A percentile compares a stretch with the other conserved stretches of the same genome.
Conservation (phyloP, 2,797 vertebrate genomes). For the Euphonia xanthogaster region DNA sequence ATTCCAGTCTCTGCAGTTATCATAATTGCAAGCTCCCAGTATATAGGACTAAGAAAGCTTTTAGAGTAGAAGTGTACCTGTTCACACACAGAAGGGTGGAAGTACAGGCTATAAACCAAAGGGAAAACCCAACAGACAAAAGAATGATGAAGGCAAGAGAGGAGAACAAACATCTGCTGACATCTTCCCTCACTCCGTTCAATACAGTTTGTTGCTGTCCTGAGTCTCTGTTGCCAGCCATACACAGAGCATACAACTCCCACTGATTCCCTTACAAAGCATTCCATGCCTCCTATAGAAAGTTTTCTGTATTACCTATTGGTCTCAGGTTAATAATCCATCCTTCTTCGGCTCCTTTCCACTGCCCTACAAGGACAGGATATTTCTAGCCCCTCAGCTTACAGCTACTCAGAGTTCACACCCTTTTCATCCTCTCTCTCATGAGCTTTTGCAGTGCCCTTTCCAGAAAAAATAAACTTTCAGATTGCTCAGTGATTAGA, state of each 20-base stretch:
- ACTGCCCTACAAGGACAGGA: background rate
- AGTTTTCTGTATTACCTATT: background rate
- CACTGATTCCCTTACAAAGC: background rate
- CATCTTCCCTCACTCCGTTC: background rate
- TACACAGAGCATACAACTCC: background rate
- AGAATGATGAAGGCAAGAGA: background rate
- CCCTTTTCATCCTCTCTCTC: constrained; percentile 1
- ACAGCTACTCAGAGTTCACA: background rate
- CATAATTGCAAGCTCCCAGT: background rate
- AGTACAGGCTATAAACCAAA: background rate
- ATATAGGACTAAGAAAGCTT: background rate
- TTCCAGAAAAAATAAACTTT: constrained; percentile 45
- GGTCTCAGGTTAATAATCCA: background rate
- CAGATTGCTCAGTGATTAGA: background rate
- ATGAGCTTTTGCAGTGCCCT: background rate
- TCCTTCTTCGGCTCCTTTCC: background rate
- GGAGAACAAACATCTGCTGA: background rate
- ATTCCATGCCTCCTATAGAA: background rate
- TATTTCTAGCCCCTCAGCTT: background rate
- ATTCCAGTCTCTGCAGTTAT: background rate
- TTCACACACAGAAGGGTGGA: background rate
- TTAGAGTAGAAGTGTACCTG: background rate
- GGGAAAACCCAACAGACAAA: background rate
- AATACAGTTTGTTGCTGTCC: background rate
- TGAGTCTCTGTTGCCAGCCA: background rate